Percentiles rank a stretch among this genome's conserved stretches.
Conservation (phyloP, 92 coral and sea anemone species). For the Phenganax stokvisi region DNA sequence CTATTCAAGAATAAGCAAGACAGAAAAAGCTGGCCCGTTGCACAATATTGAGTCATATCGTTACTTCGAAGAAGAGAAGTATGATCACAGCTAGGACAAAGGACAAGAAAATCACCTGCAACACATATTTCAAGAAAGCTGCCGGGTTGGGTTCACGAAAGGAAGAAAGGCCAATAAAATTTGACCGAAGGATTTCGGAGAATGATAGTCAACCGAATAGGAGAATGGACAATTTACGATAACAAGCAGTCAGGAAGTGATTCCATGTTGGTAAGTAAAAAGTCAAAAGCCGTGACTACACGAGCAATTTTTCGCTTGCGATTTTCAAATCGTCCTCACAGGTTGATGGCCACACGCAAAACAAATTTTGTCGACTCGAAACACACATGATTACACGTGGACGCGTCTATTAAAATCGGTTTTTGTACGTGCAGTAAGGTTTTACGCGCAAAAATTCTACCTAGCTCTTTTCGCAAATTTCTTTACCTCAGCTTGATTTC, state of each 20-base stretch:
- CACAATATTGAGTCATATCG: constrained; percentile 25
- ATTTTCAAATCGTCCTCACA: too few relatives aligned
- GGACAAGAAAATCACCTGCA: constrained; percentile 25
- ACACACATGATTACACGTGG: too few relatives aligned
- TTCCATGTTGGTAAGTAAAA: neutral
- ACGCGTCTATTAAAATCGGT: too few relatives aligned
- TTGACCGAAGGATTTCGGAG: neutral
- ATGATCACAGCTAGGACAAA: constrained; percentile 13
- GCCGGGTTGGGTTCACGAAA: neutral
- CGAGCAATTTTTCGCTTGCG: too few relatives aligned
- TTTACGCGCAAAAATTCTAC: too few relatives aligned
- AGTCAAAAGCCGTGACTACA: neutral
- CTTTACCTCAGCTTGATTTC: too few relatives aligned
- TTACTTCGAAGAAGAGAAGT: constrained; percentile 18
- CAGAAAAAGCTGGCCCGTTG: constrained; percentile 1
- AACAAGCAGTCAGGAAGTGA: constrained; percentile 12
- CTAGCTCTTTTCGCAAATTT: too few relatives aligned
- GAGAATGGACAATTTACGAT: neutral
- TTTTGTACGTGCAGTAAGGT: too few relatives aligned
- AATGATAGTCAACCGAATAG: constrained; percentile 7
- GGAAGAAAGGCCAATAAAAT: constrained; percentile 7
- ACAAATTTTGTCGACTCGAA: too few relatives aligned
- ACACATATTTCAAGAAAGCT: constrained; percentile 38
- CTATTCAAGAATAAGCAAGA: constrained; percentile 32
- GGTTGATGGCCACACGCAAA: too few relatives aligned